Conservation (phyloP, 2,888 invertebrate genomes). For the Dorcus hopei region DNA sequence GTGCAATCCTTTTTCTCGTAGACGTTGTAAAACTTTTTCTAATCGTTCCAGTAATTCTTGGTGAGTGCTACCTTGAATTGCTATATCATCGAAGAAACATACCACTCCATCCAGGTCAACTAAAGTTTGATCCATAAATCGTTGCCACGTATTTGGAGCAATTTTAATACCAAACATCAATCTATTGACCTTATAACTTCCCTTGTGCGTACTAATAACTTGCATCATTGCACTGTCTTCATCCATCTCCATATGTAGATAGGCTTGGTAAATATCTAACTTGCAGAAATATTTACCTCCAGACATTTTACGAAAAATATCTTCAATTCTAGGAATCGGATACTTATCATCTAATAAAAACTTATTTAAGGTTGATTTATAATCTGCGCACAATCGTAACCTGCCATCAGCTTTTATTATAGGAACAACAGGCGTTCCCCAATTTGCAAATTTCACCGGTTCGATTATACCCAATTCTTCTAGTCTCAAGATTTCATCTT, state of each 20-base stretch:
- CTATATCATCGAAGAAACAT: too few relatives aligned
- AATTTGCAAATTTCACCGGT: conserved; percentile 3
- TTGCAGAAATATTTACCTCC: conserved; percentile 21
- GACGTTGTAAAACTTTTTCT: too few relatives aligned
- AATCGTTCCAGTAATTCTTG: too few relatives aligned
- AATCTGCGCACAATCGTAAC: conserved; percentile 3
- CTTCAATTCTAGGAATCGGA: conserved; percentile 34
- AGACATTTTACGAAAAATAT: conserved; percentile 21
- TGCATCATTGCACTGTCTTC: conserved; percentile 9
- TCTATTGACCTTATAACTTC: conserved; percentile 33
- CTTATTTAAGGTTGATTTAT: conserved; percentile 31
- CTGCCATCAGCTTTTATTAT: too few relatives aligned
- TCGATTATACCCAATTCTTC: neutral
- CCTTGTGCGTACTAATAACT: conserved; percentile 29
- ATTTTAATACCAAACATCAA: conserved; percentile 30
- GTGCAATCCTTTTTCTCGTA: too few relatives aligned
- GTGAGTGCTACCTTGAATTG: too few relatives aligned
- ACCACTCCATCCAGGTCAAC: too few relatives aligned
- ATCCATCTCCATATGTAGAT: conserved; percentile 24
- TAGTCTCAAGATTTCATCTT: too few relatives aligned
- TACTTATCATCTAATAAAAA: conserved; percentile 18
- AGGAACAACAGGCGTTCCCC: conserved; percentile 4
- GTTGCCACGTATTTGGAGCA: too few relatives aligned
- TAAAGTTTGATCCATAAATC: too few relatives aligned
- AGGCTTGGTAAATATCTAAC: conserved; percentile 22